These are phyloP conservation scores for Anthrax anthrax DNA, from an alignment of 2,888 invertebrate species.

Conservation along the genomic window DNA sequence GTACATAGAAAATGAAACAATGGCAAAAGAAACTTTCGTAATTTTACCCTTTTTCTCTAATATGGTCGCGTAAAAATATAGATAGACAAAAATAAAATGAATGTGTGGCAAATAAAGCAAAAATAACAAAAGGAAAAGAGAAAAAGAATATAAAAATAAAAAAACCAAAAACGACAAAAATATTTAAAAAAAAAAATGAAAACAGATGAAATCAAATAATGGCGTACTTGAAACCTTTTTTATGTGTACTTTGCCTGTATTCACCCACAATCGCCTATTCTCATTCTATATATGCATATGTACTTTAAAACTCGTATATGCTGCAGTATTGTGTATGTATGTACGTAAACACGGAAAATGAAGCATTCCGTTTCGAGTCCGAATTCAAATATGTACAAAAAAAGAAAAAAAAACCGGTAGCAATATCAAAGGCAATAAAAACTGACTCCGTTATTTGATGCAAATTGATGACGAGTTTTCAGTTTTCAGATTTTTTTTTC, in stretches of 20 bases:
- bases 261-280: background rate
- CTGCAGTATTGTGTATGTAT: too few species aligned
- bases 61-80: too few species aligned
- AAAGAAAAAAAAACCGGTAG: background rate
- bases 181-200: background rate
- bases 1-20: too few species aligned
- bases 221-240: constrained; percentile 7
- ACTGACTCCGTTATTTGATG: background rate
- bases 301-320: background rate
- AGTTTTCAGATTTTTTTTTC: too few species aligned
- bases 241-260: constrained; percentile 4
- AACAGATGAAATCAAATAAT: constrained; percentile 4
- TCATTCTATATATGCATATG: background rate
- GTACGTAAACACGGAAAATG: background rate
- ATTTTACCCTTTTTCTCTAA: too few species aligned
- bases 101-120: too few species aligned
- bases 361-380: background rate
- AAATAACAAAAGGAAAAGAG: too few species aligned
- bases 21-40: too few species aligned
- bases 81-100: too few species aligned
- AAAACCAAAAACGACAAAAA: too few species aligned
- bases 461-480: too few species aligned
- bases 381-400: background rate
- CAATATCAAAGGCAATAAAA: background rate
- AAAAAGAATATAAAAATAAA: background rate